Evolutionary conservation across 1,140 invertebrate species (phyloP), one percentile per base, ranked within the genome.

Genomic region (Bombus affinis): DNA sequence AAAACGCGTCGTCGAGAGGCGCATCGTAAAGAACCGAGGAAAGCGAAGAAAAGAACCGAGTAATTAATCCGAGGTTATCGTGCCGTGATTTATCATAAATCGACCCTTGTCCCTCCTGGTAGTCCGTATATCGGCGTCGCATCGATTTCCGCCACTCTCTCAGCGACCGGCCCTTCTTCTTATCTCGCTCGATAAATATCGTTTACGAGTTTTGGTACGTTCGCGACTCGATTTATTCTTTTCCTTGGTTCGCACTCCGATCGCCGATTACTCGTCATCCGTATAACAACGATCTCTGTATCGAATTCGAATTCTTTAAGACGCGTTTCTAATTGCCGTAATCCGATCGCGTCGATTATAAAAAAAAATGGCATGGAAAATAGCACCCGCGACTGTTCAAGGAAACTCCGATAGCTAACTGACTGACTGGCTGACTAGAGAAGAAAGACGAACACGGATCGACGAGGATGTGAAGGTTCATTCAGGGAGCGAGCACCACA

Each of bases 21-120:
- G 35, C 62, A 71, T 87, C 81, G 74, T 59, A 81, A 88, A 66
- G 47, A 82, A 81, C 37, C 72, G 28, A 37, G 6, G 15, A 66
- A 66, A 28, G 3, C 80, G 68, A 53, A 47, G 28, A 53, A 22
- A 68, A n/a, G 72, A 62, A n/a, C n/a, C 53, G 66, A 78, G 79
- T 76, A 90, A 89, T 90, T 89, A 87, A 81, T 87, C 73, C 62
- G 28, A 74, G 88, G 85, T 90, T 90, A 89, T 90, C 89, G 35
- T 15, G 32, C 18, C 6, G 81, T 68, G 25, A 90, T 87, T 90
- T 87, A 80, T 87, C 82, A 65, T 62, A 59, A 66, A 77, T 32
- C 65, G 42, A 70, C 78, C 32, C 72, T 76, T 9, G 35, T 82
- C n/a, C 72, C 71, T 79, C 15, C 53, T 53, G 32, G 35, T 12